A percentile compares a stretch with the other conserved stretches of the same genome.
Evolutionary conservation across 2,797 vertebrate genomes (phyloP).

Genomic region (Enteromius anoplus): DNA sequence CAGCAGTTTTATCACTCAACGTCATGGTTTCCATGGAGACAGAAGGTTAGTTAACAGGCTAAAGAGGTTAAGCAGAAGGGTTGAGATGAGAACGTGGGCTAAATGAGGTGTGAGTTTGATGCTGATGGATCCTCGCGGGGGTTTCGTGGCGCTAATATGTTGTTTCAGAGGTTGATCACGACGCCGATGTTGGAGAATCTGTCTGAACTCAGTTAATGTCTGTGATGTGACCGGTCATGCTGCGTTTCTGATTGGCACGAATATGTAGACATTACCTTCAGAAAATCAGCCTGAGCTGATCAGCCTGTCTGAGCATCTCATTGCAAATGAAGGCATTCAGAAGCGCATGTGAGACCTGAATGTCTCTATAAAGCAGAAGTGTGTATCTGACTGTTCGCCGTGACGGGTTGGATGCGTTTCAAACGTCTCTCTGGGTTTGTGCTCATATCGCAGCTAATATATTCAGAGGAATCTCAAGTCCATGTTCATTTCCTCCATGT

Average conservation of each 20-base stretch:
- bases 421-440: background rate
- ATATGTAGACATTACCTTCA: background rate
- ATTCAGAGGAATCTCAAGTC: conserved; percentile 7
- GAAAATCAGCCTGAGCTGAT: too few species aligned
- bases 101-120: conserved; percentile 10
- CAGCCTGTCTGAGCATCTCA: background rate
- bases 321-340: background rate
- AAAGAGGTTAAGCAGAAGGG: conserved; percentile 30
- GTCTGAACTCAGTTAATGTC: conserved; percentile 3
- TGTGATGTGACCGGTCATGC: background rate
- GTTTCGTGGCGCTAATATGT: background rate
- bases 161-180: background rate
- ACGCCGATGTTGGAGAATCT: background rate
- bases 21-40: conserved; percentile 18
- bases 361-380: background rate
- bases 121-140: background rate
- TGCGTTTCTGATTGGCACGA: conserved; percentile 5
- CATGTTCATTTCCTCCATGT: background rate
- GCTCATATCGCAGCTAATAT: background rate
- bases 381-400: background rate
- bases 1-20: conserved; percentile 4
- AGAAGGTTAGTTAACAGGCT: conserved; percentile 11
- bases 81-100: background rate
- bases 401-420: background rate
- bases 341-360: background rate